Percentiles rank a stretch among this genome's conserved stretches.
Conservation (phyloP, 2,888 invertebrate genomes). For the Theodoxus fluviatilis region DNA sequence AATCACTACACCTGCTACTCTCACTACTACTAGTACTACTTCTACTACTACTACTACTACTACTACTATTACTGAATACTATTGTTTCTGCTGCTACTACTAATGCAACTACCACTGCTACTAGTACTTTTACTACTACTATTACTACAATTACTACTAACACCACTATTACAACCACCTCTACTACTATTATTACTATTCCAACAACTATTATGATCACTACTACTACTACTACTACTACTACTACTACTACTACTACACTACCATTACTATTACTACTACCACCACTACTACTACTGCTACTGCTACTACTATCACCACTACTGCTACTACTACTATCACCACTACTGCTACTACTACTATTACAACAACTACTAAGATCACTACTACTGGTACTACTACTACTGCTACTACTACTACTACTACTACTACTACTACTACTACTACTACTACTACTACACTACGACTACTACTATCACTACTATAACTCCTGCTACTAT, state of each 20-base stretch:
- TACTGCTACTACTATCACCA: too few species aligned
- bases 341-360: too few species aligned
- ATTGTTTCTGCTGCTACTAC: background rate
- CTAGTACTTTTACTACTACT: background rate
- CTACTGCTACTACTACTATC: too few species aligned
- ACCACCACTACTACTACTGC: too few species aligned
- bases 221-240: slow-evolving; percentile 2
- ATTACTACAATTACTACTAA: background rate
- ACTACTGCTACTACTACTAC: too few species aligned
- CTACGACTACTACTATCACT: too few species aligned
- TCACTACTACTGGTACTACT: too few species aligned
- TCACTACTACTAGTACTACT: background rate
- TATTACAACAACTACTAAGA: too few species aligned
- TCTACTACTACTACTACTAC: background rate
- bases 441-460: too few species aligned
- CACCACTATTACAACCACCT: background rate
- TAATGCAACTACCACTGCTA: background rate
- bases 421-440: too few species aligned
- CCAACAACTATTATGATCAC: background rate
- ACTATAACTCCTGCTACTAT: too few species aligned
- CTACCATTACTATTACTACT: too few species aligned
- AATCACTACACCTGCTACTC: background rate
- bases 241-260: slow-evolving; percentile 2
- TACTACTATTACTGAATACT: background rate
- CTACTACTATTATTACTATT: background rate